These are phyloP conservation scores for Microchrysa polita DNA, from an alignment of 2,888 invertebrate species.

Conservation along the genomic window DNA sequence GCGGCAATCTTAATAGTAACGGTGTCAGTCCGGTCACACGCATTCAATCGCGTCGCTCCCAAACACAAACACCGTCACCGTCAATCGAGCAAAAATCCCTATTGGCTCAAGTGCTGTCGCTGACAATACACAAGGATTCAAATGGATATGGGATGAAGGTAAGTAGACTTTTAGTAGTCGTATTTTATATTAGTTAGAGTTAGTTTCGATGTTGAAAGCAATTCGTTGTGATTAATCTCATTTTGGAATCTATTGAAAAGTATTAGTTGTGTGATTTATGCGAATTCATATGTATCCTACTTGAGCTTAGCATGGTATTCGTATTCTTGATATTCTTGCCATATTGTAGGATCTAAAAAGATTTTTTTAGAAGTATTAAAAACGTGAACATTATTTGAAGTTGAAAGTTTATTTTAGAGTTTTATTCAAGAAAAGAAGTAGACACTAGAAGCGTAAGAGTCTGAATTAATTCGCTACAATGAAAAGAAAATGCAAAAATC, in stretches of 20 bases:
- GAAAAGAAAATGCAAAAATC: no score
- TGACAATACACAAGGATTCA: slow-evolving; percentile 64
- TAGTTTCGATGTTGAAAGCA: background rate
- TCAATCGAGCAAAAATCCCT: slow-evolving; percentile 39
- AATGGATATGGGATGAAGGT: slow-evolving; percentile 66
- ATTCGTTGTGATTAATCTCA: background rate
- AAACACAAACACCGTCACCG: slow-evolving; percentile 54
- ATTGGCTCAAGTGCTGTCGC: slow-evolving; percentile 56
- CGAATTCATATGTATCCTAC: no score
- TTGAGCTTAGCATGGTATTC: no score
- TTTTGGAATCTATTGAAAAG: background rate
- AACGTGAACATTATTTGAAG: no score
- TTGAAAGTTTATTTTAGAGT: no score
- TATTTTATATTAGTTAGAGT: slow-evolving; percentile 9
- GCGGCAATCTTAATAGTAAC: slow-evolving; percentile 52
- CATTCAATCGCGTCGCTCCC: slow-evolving; percentile 58
- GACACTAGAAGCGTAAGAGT: no score
- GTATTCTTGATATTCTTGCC: no score
- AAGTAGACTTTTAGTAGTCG: slow-evolving; percentile 50
- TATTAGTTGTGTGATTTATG: background rate
- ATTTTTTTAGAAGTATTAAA: no score
- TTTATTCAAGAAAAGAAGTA: no score
- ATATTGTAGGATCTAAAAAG: no score
- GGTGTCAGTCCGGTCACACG: slow-evolving; percentile 48
- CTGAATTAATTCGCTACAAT: no score